Evolutionary conservation across 2,888 invertebrate genomes (phyloP), one percentile per base, ranked within the genome.

Genomic region (Pardosa pseudoannulata): DNA sequence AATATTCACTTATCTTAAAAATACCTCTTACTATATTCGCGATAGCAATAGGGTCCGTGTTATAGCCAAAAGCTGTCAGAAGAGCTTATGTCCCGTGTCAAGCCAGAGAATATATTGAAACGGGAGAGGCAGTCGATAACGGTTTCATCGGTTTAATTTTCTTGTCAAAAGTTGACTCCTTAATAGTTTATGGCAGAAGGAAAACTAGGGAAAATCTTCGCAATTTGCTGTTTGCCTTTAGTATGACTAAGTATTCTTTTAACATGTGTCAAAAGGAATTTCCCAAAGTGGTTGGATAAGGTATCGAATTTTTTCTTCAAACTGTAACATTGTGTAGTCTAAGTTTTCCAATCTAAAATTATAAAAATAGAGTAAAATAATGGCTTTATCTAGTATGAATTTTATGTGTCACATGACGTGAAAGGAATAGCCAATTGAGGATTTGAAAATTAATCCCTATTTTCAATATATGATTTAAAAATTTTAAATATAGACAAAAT

Each of bases 1-100:
- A 79, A 72, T 79, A 79, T 36, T 64, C 72, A 32, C 71, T 79
- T 71, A 71, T 79, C 71, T 71, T 65, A 72, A 72, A 79, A 72
- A 79, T 50, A 79, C 71, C 36, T 13, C 68, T 9, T 64, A 72
- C 79, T 78, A 50, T 56, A 68, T 68, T 27, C 50, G 29, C 39
- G 79, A 39, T 56, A 70, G 50, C 46, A 46, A 62, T 64, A 79
- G 79, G 64, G 62, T 28, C 28, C 71, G 29, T 36, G 27, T 71
- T 46, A 65, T 65, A 75, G 41, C 67, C 67, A 32, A 65, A 71
- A 80, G n/a, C 79, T 80, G 72, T 80, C 79, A 80, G 7, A n/a
- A 62, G 50, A 46, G 72, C 73, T 73, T 73, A 65, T 80, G 79
- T 80, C 73, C 13, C 31, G 19, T 32, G 72, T 80, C 73, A 80